A percentile compares a stretch with the other conserved stretches of the same genome.
phyloP scores from a whole-genome alignment of 2,888 invertebrate species.

The Coronaproctus castanopsis region DNA sequence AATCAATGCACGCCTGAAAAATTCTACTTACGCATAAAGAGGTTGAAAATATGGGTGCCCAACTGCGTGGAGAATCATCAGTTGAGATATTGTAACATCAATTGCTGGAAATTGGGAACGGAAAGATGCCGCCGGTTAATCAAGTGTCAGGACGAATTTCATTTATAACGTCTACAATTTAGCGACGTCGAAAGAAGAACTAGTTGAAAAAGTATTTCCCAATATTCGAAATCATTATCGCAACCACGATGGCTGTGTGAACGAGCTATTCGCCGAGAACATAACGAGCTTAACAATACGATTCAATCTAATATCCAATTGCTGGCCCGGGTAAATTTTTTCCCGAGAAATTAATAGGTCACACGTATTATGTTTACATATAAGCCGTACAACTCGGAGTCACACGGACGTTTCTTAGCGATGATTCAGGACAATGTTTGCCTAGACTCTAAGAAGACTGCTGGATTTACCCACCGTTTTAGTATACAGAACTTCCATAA shows the following conservation, averaged over 20 bases:
- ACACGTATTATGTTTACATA: no score
- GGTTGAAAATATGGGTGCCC: not conserved
- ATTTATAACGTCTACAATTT: not conserved
- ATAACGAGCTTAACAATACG: no score
- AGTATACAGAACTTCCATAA: no score
- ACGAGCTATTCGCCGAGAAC: not conserved
- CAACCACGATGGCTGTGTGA: not conserved
- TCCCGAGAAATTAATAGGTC: no score
- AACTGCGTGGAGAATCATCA: not conserved
- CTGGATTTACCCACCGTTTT: no score
- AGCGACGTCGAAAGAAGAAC: not conserved
- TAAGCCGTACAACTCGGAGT: no score
- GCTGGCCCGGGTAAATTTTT: no score
- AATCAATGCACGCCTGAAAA: not conserved
- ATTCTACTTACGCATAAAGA: not conserved
- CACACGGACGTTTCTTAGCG: no score
- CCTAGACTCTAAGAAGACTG: no score
- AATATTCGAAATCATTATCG: not conserved
- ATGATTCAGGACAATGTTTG: no score
- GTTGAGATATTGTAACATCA: not conserved
- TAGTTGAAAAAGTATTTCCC: not conserved
- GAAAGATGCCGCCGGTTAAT: not conserved
- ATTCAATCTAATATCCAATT: no score
- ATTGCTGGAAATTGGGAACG: not conserved
- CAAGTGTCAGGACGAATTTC: not conserved